A percentile compares a stretch with the other conserved stretches of the same genome.
phyloP scores from a whole-genome alignment of 2,113 vertebrate species.

The Mormyrus lacerda region DNA sequence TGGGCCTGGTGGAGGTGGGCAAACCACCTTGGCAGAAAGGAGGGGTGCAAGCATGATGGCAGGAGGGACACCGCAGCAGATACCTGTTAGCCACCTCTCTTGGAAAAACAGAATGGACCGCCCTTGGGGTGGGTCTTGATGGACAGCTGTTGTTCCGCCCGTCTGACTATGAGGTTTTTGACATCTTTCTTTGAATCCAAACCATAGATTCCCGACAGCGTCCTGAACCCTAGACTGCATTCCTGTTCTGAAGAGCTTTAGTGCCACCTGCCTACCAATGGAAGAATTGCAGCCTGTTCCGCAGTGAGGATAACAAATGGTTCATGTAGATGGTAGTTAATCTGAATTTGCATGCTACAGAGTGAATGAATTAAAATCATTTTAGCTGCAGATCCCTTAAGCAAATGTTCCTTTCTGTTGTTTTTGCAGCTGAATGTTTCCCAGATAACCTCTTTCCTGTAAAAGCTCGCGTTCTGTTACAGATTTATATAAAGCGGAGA shows the following conservation, averaged over 20 bases:
- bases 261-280: constrained; percentile 53
- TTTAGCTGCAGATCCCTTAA: constrained; percentile 3
- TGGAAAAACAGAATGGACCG: background rate
- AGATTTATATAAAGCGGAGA: background rate
- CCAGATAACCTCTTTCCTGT: background rate
- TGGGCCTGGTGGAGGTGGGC: background rate
- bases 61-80: background rate
- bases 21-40: background rate
- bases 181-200: background rate
- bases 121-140: background rate
- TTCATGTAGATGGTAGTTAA: background rate
- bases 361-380: constrained; percentile 8
- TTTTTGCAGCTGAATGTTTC: background rate
- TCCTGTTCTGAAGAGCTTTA: constrained; percentile 37
- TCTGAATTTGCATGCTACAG: constrained; percentile 3
- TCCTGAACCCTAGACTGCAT: too few relatives aligned
- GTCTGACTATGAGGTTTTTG: background rate
- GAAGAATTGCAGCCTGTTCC: constrained; percentile 28
- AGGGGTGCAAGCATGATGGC: background rate
- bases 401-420: background rate
- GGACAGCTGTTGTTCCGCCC: background rate
- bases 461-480: background rate
- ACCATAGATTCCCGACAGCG: background rate
- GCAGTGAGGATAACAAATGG: background rate
- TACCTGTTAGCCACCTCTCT: background rate